phyloP scores from a whole-genome alignment of 1,140 invertebrate species.

The Calosoma granatense region DNA sequence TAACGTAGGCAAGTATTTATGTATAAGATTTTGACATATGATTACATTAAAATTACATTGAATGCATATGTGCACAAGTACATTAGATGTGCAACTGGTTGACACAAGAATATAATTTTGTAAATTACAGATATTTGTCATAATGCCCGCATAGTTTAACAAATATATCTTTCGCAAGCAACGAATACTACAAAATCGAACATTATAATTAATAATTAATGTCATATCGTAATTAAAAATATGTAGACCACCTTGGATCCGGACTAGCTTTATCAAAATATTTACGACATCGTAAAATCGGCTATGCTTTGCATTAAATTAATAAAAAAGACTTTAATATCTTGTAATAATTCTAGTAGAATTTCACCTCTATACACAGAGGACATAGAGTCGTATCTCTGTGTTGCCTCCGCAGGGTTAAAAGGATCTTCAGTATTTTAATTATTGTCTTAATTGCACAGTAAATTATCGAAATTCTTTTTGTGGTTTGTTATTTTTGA shows the following conservation, averaged over 20 bases:
- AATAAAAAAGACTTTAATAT: constrained; percentile 8
- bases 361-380: neutral
- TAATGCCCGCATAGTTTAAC: no score
- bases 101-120: no score
- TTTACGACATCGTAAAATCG: constrained; percentile 5
- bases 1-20: no score
- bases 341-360: neutral
- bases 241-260: constrained; percentile 1
- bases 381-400: neutral
- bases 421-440: constrained; percentile 5
- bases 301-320: constrained; percentile 8
- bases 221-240: constrained; percentile 4
- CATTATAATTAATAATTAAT: constrained; percentile 7
- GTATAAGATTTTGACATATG: no score
- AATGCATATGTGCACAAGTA: no score
- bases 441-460: constrained; percentile 3
- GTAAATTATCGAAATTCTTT: constrained; percentile 8
- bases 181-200: neutral
- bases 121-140: no score
- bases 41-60: no score
- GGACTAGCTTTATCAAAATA: neutral
- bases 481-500: no score
- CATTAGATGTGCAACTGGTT: no score
- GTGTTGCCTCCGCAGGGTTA: neutral
- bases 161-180: no score